Evolutionary conservation across 2,113 vertebrate genomes (phyloP), one percentile per base, ranked within the genome.

Genomic region (Amphilophus citrinellus): DNA sequence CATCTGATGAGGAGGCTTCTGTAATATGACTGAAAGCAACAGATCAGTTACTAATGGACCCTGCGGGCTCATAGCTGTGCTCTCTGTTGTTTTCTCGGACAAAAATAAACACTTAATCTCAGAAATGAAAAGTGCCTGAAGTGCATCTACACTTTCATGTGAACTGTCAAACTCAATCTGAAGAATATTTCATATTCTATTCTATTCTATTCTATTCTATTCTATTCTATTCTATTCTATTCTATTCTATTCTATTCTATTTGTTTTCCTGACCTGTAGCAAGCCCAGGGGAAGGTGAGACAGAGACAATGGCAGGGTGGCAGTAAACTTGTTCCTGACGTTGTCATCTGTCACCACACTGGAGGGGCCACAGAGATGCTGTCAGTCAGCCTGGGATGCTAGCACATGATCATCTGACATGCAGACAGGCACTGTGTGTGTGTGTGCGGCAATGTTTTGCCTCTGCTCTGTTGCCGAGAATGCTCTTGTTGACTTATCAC

Each of bases 401-500:
- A 65, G 39, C 80, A 75, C 80, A 84, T 59, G 73, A 91, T 86
- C 84, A 76, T 89, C 75, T 86, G 61, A 88, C 87, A 85, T 61
- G 80, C 71, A 82, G 82, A 80, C 81, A 80, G 77, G 66, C 53
- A 35, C 17, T 75, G 62, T 77, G 68, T 66, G 68, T 77, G 79
- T 75, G 79, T 84, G 76, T 75, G 63, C 22, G 61, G 14, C 2
- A 2, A 37, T 66, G 77, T 83, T 82, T 89, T 86, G 60, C 77
- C 80, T 88, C 53, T 35, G 65, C 88, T 87, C 82, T 76, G 76
- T 27, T 92, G 84, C 88, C 24, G 66, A 59, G 83, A 91, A 83
- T 42, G 39, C 86, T 79, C 94, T 96, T 96, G 96, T 96, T 95
- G 95, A 95, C 93, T 95, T 93, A 93, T 86, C 91, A 87, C 89